Evolutionary conservation across 2,113 vertebrate species (phyloP), one percentile per base, ranked within the genome.

Genomic region (zebrafish (Danio rerio)): DNA sequence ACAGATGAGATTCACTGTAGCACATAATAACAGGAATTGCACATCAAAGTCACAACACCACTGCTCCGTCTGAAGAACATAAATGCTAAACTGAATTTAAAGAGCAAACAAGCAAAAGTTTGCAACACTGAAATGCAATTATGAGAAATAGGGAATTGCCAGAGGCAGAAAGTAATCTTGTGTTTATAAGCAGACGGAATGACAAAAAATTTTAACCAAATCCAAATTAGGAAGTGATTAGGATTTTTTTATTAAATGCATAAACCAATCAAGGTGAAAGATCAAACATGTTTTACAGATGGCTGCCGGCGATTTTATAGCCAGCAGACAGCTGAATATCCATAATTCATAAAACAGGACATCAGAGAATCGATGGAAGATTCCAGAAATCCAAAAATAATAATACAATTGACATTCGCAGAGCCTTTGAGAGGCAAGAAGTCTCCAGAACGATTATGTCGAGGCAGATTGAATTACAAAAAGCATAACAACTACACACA

Each of bases 211-310:
- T 2, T 31, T 3, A 1, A 31, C 31, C 31, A 31, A 31, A 31
- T 31, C 31, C 3, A 31, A 31, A 31, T 31, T 31, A 31, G 31
- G 31, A 31, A 31, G 3, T 31, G 31, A 31, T 2, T 31, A 31
- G 31, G 31, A 31, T 31, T 31, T 31, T 31, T 31, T 31, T 31
- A 31, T 31, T 31, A 47, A 70, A 15, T 70, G 20, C 31, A 45
- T 70, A 43, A 16, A 20, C 15, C 52, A 69, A 82, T 83, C 73
- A 83, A 78, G 81, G 53, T 83, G 63, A 78, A 71, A 71, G 81
- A 77, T 53, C 81, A 71, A 62, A 62, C 56, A 3, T 42, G 47
- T 81, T 45, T 52, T 53, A 62, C 80, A 73, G 69, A 81, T 73
- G 80, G 80, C 73, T 66, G 11, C 49, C 16, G 13, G 72, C 72